Conservation (phyloP, 2,888 invertebrate species). For the Halocaridina rubra region DNA sequence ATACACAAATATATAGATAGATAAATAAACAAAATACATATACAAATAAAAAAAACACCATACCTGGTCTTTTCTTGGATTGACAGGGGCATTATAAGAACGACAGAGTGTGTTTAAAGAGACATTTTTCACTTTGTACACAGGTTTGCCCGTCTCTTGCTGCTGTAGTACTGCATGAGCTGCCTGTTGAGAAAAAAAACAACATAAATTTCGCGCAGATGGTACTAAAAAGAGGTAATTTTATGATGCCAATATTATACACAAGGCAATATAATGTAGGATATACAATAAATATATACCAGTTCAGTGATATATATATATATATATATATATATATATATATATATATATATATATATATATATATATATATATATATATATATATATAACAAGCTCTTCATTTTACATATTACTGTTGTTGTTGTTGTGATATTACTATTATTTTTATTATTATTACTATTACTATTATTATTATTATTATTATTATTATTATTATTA, state of each 20-base stretch:
- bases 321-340: slow-evolving; percentile 40
- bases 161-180: slow-evolving; percentile 92
- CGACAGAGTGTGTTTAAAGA: slow-evolving; percentile 92
- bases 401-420: slow-evolving; percentile 30
- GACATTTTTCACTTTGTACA: slow-evolving; percentile 93
- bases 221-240: no score
- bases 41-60: no score
- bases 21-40: no score
- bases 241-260: no score
- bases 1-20: no score
- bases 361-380: slow-evolving; percentile 30
- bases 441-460: background rate
- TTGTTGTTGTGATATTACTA: background rate
- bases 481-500: no score
- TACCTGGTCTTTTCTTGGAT: slow-evolving; percentile 88
- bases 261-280: background rate
- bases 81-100: slow-evolving; percentile 86
- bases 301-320: slow-evolving; percentile 33
- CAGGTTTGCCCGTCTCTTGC: slow-evolving; percentile 89
- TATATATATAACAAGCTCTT: slow-evolving; percentile 21
- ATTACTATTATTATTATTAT: no score
- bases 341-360: slow-evolving; percentile 42
- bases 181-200: slow-evolving; percentile 71
- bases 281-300: slow-evolving; percentile 7
- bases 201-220: background rate